phyloP scores from a whole-genome alignment of 2,888 invertebrate species.

The Pollenia amentaria region DNA sequence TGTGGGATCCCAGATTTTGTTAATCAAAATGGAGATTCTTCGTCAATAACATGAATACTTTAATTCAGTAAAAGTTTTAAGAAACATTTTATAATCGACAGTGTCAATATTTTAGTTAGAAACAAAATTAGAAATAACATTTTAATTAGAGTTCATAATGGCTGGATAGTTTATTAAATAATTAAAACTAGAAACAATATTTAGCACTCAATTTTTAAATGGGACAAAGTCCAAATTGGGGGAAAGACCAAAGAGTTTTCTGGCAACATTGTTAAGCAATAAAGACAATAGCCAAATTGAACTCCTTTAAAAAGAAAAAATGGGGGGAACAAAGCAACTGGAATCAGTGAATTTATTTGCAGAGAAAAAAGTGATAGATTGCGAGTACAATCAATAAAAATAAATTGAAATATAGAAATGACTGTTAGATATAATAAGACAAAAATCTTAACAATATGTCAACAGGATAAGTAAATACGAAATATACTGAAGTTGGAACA shows the following conservation, averaged over 20 bases:
- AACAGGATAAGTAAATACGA: slow-evolving; percentile 53
- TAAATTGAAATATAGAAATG: slow-evolving; percentile 57
- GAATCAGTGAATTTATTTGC: slow-evolving; percentile 17
- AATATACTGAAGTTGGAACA: background rate
- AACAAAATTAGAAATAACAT: no score
- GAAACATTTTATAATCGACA: no score
- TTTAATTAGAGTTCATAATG: no score
- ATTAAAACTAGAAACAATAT: no score
- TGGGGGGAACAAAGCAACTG: slow-evolving; percentile 35
- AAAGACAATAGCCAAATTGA: slow-evolving; percentile 24
- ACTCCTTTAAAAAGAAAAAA: background rate
- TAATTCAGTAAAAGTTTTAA: no score
- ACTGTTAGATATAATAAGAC: slow-evolving; percentile 35
- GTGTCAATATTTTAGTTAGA: no score
- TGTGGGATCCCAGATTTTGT: background rate
- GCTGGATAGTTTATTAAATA: no score
- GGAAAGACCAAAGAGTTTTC: no score
- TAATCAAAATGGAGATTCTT: no score
- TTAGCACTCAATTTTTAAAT: no score
- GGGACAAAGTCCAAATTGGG: no score
- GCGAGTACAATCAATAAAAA: slow-evolving; percentile 68
- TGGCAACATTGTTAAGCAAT: background rate
- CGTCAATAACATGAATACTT: no score
- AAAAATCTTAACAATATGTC: slow-evolving; percentile 72
- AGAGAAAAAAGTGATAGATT: background rate